Base-by-base conservation (phyloP, 2,888 invertebrate genomes). In the Catocala nupta region DNA sequence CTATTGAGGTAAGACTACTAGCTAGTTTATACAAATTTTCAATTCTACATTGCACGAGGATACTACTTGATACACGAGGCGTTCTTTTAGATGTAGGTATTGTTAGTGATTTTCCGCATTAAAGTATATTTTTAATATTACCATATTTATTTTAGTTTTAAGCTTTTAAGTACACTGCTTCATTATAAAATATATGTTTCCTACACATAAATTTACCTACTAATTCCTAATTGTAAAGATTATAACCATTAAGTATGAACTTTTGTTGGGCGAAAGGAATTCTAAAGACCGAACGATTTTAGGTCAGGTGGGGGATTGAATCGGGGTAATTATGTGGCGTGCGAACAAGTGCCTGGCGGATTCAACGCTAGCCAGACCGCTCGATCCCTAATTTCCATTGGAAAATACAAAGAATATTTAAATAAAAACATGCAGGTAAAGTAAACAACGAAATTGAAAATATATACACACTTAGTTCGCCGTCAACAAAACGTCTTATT, bases 321-420 rank as follows among this genome's bases (percentile, higher is more conserved):
- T 71, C 70, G 70, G 65, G 67, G 78, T 83, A 87, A 87, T 87
- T 84, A 85, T 74, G 78, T 75, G 69, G 75, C 72, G 79, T 78
- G 76, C 76, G 73, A 66, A 65, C 75, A 75, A 74, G 64, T 63
- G 47, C 47, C 49, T 59, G 60, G 58, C 61, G 57, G 48, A 44
- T 57, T 63, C 61, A 70, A 67, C 67, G 50, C 58, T 54, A 39
- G 51, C 56, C 64, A 54, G 50, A 59, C 56, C 55, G 54, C 55
- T 33, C 39, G 44, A 55, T 49, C 60, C 68, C 63, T 71, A 65
- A 74, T 63, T 68, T 63, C 48, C 16, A 71, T 63, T 57, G 68
- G 60, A 65, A 61, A 54, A 53, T 56, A 72, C 53, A 55, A n/a
- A 59, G 59, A 54, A 60, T 70, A 39, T 39, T 50, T 39, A 36